Evolutionary conservation across 92 coral and sea anemone genomes (phyloP), one percentile per base, ranked within the genome.

Genomic region (Zoanthus sociatus): DNA sequence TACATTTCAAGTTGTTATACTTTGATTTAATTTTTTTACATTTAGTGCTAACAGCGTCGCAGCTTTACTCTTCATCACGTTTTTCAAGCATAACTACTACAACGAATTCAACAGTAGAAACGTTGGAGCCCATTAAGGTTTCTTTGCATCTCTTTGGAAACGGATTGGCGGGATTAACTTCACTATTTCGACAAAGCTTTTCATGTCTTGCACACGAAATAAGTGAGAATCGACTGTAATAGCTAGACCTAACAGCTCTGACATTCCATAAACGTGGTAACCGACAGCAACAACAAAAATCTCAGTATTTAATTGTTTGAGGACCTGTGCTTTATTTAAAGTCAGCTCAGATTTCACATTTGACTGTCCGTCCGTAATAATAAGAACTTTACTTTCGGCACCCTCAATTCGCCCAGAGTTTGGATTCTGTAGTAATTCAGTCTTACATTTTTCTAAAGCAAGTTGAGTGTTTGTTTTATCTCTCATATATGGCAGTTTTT

Each of bases 231-330:
- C 85, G 0, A 9, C 14, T 13, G 74, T 7, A 66, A 76, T 81
- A 46, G 85, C 85, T 14, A 81, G 58, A 20, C 60, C 85, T 6
- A 64, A 32, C 15, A 81, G 75, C 45, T 81, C 85, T 18, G 32
- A 12, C 75, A 81, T 81, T 37, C 85, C 85, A 66, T 44, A 66
- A 14, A 64, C 66, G 45, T 81, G 75, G 8, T 64, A 68, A 20
- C 85, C 85, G 45, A 64, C 18, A 12, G 85, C 85, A 20, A 81
- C 85, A 0, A 81, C 85, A 81, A 81, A 81, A 20, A 81, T 81
- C 8, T 81, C 85, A 30, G 32, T 45, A 26, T 47, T 21, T 1
- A 44, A 20, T 16, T 47, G 60, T 50, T 81, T 81, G 17, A 81
- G 58, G 7, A 7, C 45, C 44, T 16, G 21, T 1, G 85, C 85